Base-by-base conservation (phyloP, 1,140 invertebrate species). In the Theocolax elegans region DNA sequence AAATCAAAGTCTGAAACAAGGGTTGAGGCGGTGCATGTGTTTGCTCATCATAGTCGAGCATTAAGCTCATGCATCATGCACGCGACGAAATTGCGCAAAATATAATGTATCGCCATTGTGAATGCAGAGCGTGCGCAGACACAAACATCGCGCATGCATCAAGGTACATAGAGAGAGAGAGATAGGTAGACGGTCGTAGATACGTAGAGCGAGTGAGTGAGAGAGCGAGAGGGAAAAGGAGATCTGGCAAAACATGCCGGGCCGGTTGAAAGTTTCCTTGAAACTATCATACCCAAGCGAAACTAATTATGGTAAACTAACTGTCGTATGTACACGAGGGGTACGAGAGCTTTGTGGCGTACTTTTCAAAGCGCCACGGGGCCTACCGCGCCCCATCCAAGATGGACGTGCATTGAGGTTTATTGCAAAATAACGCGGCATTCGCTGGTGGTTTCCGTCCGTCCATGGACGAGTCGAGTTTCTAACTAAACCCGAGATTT, bases 251-350 rank as follows among this genome's bases (percentile, higher is more conserved):
- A 67, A 67, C 65, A 59, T 48, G 42, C 53, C 15, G 8, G 49
- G 15, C 53, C 58, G 15, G 38, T 12, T 4, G 21, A 12, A 68
- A 62, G 48, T 63, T 29, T 63, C 35, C n/a, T 21, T 19, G 46
- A 69, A 69, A 69, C 67, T 69, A 62, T 69, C 49, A 46, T 46
- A 3, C 59, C 17, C 23, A 0, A 56, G 59, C 12, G 67, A 63
- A 69, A 69, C 59, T 69, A 69, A 69, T 69, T 69, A 69, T 54
- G 58, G 67, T 53, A 63, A 69, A 63, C 58, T 62, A 69, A 69
- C 35, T 53, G 67, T 62, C 58, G 48, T 54, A 19, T 38, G 19
- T 60, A 40, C 29, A 23, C 2, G 27, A 12, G 10, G 17, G 29
- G 42, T 25, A n/a, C 42, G 31, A 25, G 6, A 53, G 35, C 67